phyloP scores from a whole-genome alignment of 2,113 vertebrate genomes.

The Myotis davidii region DNA sequence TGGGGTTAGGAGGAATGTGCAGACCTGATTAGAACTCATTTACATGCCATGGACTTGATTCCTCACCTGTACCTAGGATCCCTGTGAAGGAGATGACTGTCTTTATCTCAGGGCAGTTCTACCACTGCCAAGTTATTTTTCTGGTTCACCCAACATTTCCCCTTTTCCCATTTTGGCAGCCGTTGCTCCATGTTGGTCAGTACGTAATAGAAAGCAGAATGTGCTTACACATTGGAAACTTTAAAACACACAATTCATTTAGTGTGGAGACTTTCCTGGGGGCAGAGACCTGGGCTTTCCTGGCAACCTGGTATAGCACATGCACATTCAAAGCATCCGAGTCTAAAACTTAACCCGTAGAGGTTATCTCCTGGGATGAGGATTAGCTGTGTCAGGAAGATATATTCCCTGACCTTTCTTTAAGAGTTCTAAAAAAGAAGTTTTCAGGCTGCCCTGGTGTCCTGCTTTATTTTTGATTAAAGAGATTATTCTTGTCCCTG shows the following conservation, averaged over 20 bases:
- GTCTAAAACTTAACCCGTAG: neutral
- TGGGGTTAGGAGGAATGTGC: neutral
- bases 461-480: neutral
- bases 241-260: slow-evolving; percentile 60
- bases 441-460: neutral
- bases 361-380: neutral
- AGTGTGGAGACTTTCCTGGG: slow-evolving; percentile 51
- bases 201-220: slow-evolving; percentile 70
- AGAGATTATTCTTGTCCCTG: neutral
- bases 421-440: neutral
- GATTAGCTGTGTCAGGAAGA: neutral
- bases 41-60: neutral
- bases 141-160: neutral
- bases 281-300: slow-evolving; percentile 12
- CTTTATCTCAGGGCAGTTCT: neutral
- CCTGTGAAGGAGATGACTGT: neutral
- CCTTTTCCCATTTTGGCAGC: slow-evolving; percentile 23
- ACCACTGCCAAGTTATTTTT: neutral
- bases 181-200: slow-evolving; percentile 54
- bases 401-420: neutral
- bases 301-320: neutral
- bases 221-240: slow-evolving; percentile 56
- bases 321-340: neutral
- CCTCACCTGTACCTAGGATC: neutral
- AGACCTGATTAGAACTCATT: neutral